A percentile compares a stretch with the other conserved stretches of the same genome.
Evolutionary conservation across 2,113 vertebrate species (phyloP).

Genomic region (Equus przewalskii): DNA sequence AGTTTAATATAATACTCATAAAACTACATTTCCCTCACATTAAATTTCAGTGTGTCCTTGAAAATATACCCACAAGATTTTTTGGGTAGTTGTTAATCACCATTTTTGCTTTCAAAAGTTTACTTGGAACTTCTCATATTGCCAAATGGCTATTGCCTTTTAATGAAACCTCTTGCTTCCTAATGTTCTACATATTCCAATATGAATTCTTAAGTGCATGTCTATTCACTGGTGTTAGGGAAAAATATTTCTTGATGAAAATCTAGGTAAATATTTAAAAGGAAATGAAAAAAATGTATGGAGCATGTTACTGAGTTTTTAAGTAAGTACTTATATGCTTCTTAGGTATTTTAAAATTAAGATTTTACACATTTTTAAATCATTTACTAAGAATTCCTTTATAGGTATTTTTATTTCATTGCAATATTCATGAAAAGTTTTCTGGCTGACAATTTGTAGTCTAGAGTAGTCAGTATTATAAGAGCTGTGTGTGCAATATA

Average conservation of each 20-base stretch:
- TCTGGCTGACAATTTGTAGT: not conserved
- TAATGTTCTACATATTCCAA: not conserved
- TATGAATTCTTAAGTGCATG: conserved; percentile 33
- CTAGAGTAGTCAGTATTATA: not conserved
- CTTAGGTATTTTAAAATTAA: conserved; percentile 39
- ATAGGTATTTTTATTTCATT: conserved; percentile 30
- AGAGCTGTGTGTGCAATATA: not conserved
- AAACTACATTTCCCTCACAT: not conserved
- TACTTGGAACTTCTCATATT: conserved; percentile 49
- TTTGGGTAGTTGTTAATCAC: conserved; percentile 23
- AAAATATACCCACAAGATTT: conserved; percentile 1
- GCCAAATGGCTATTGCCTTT: not conserved
- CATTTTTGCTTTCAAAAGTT: conserved; percentile 40
- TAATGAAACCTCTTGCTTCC: not conserved
- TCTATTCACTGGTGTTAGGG: not conserved
- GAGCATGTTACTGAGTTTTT: not conserved
- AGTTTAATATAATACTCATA: conserved; percentile 53
- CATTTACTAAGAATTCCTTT: not conserved
- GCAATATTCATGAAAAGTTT: not conserved
- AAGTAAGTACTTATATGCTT: not conserved
- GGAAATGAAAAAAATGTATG: not conserved
- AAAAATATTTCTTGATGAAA: conserved; percentile 51
- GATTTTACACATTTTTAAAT: not conserved
- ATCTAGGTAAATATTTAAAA: conserved; percentile 29
- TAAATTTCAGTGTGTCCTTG: conserved; percentile 25